Conservation (phyloP, 2,113 vertebrate genomes). For the Tachuris rubrigastra region DNA sequence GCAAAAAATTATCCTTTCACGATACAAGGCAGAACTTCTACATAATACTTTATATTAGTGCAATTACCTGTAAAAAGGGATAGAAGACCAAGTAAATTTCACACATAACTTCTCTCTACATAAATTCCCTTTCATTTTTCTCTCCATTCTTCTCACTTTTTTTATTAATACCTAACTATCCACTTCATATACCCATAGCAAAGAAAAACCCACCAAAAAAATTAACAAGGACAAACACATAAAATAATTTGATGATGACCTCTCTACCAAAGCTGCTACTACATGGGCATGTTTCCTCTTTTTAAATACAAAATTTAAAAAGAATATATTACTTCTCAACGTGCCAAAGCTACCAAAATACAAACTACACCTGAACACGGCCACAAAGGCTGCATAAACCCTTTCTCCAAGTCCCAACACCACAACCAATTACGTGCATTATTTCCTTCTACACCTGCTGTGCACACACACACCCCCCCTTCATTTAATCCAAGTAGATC, state of each 20-base stretch:
- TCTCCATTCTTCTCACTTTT: background rate
- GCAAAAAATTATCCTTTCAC: background rate
- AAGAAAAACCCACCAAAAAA: background rate
- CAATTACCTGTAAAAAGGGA: background rate
- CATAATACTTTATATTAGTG: background rate
- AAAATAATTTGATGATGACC: background rate
- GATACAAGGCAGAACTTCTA: background rate
- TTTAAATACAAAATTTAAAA: conserved; percentile 11
- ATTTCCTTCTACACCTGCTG: background rate
- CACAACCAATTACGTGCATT: background rate
- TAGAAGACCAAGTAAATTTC: background rate
- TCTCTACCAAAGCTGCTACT: background rate
- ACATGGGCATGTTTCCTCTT: background rate
- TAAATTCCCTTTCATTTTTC: background rate
- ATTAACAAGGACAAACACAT: background rate
- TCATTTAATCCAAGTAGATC: background rate
- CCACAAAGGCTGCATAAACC: background rate
- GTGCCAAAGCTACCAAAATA: background rate
- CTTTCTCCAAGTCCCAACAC: background rate
- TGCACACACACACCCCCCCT: background rate
- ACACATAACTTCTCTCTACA: background rate
- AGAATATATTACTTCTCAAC: background rate
- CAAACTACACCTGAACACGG: background rate
- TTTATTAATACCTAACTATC: background rate
- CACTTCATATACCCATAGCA: background rate